Base-by-base conservation (phyloP, 2,888 invertebrate species). In the Pheosia tremula region DNA sequence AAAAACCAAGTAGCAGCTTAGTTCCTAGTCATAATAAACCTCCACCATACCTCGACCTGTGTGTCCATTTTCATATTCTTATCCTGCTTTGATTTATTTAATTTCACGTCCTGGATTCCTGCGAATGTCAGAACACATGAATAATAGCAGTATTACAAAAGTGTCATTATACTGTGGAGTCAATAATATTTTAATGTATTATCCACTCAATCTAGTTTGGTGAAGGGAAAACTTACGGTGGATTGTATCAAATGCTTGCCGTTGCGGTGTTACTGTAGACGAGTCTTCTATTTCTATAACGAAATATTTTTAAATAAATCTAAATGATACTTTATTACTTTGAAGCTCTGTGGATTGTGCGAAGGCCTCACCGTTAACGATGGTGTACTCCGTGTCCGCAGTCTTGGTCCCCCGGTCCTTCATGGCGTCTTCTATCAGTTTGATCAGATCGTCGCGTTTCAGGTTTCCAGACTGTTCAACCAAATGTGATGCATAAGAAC, bases 391-490 rank as follows among this genome's bases (percentile, higher is more conserved):
- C 3, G 38, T 4, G 13, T 39, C 55, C 9, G 5, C 36, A 3
- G 45, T 3, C 11, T 8, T 5, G 24, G 45, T 7, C 36, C 43
- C 56, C 36, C 45, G 43, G 8, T 56, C 56, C 45, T 56, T 45
- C n/a, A 45, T 45, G 45, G 56, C 56, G 36, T 56, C 45, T 36
- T 56, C 56, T 9, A 56, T 56, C 7, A 56, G 24, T 60, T 78
- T 79, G 61, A 53, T 73, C 72, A 13, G 50, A 58, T 45, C 59
- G 52, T 58, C 36, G 58, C 56, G 56, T 36, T 56, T 56, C 9
- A 56, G 58, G 13, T 60, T 50, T 3, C 60, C 3, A 5, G 43
- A 8, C 56, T 56, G 45, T 36, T 24, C 24, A 24, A 24, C 24
- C 24, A 24, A 24, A 24, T 24, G 24, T 24, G 24, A 24, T 24